Evolutionary conservation across 2,888 invertebrate genomes (phyloP), one percentile per base, ranked within the genome.

Genomic region (Hanleya hanleyi): DNA sequence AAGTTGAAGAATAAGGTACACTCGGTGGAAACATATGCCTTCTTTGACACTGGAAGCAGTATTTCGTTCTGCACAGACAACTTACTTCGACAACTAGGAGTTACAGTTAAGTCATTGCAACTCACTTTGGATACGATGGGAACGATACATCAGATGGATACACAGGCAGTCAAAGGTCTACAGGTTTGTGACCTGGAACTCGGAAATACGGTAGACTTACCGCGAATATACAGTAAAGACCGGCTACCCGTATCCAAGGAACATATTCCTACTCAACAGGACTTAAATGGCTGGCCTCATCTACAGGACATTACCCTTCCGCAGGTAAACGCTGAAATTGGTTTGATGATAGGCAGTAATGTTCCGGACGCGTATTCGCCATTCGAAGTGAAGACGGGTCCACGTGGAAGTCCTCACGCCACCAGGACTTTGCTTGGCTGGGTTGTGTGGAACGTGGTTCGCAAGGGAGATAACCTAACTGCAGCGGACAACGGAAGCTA

Each of bases 381-480:
- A 29, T 64, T 72, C 4, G 47, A 72, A 36, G 35, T 65, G 6
- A 50, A n/a, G n/a, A n/a, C n/a, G n/a, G n/a, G n/a, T n/a, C n/a
- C n/a, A n/a, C n/a, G n/a, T n/a, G n/a, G n/a, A 15, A 74, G 71
- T 33, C 74, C 74, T 18, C 74, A 74, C 33, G 74, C 71, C n/a
- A 62, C 67, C 6, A 65, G 37, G 3, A 67, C 74, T 0, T n/a
- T 18, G 35, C 57, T 74, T 22, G 74, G 74, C 12, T 74, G 71
- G 74, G 37, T 74, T 29, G 32, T 71, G 6, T 71, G 74, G 71
- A 69, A 69, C n/a, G n/a, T 70, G 22, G 62, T 69, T 26, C 7
- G 29, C 7, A 37, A 68, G 15, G 22, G 12, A 15, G 47, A 41
- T 41, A n/a, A 57, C 22, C 15, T 9, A 12, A 12, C 12, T n/a